Percentiles rank a stretch among this genome's conserved stretches.
phyloP scores from a whole-genome alignment of 2,888 invertebrate species.

The Rhopalosiphum nymphaeae region DNA sequence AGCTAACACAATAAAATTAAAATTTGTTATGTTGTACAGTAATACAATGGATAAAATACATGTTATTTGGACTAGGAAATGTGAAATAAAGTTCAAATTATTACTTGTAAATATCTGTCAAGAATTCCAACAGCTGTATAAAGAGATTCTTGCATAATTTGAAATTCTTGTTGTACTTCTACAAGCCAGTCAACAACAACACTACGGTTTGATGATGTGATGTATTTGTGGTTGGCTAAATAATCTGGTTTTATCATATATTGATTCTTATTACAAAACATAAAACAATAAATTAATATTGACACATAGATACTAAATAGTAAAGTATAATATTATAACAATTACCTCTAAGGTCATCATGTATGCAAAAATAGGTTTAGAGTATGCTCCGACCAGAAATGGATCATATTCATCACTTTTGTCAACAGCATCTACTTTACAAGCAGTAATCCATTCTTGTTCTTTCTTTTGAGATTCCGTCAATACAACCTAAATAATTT shows the following conservation, averaged over 20 bases:
- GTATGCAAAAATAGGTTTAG: constrained; percentile 90
- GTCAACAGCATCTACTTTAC: constrained; percentile 80
- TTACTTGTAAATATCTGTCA: constrained; percentile 89
- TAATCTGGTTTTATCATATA: constrained; percentile 78
- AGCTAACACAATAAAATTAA: not conserved
- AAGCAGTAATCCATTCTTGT: constrained; percentile 52
- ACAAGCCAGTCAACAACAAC: constrained; percentile 95
- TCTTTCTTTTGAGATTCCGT: constrained; percentile 49
- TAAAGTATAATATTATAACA: constrained; percentile 9
- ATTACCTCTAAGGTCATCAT: constrained; percentile 80
- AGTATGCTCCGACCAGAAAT: constrained; percentile 85
- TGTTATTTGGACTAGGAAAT: not conserved
- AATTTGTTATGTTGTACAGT: not conserved
- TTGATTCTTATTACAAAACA: constrained; percentile 71
- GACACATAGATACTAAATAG: not conserved
- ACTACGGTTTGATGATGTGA: constrained; percentile 88
- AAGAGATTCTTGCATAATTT: constrained; percentile 87
- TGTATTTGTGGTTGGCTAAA: constrained; percentile 73
- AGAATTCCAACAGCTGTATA: constrained; percentile 89
- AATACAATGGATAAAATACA: not conserved
- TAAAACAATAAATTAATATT: constrained; percentile 24
- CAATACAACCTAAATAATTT: constrained; percentile 15
- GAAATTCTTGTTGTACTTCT: constrained; percentile 90
- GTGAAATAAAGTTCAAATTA: constrained; percentile 62
- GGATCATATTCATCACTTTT: constrained; percentile 81